Evolutionary conservation across 2,797 vertebrate species (phyloP).

Genomic region (Sebastolobus alascanus): DNA sequence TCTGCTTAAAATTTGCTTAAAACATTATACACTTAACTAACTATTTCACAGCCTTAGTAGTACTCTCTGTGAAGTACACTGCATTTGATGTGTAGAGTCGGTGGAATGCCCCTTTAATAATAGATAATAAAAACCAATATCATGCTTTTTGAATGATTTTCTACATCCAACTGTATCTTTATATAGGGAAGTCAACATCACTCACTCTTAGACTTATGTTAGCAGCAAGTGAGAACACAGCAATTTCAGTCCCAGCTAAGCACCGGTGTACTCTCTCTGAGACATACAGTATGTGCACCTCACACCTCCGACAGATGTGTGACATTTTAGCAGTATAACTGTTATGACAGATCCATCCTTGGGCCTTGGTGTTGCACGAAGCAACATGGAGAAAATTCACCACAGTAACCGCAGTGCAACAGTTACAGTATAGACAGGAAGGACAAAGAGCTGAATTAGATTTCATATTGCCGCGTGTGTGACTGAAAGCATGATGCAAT

Average conservation of each 20-base stretch:
- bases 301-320: conserved; percentile 68
- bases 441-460: conserved; percentile 32
- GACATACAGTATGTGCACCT: conserved; percentile 67
- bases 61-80: neutral
- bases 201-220: conserved; percentile 32
- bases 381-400: conserved; percentile 45
- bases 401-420: conserved; percentile 17
- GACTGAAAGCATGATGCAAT: neutral
- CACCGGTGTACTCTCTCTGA: conserved; percentile 47
- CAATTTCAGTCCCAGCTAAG: conserved; percentile 45
- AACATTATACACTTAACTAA: neutral
- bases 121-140: neutral
- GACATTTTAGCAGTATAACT: conserved; percentile 72
- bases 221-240: conserved; percentile 45
- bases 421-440: conserved; percentile 16
- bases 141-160: neutral
- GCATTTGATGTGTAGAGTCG: neutral
- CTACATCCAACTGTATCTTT: neutral
- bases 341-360: conserved; percentile 67
- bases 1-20: neutral
- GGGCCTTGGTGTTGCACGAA: conserved; percentile 57
- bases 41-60: neutral
- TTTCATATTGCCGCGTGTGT: conserved; percentile 14
- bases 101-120: neutral
- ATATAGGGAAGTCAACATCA: neutral